A percentile compares a stretch with the other conserved stretches of the same genome.
phyloP scores from a whole-genome alignment of 1,140 invertebrate genomes.

The Hyphantria cunea region DNA sequence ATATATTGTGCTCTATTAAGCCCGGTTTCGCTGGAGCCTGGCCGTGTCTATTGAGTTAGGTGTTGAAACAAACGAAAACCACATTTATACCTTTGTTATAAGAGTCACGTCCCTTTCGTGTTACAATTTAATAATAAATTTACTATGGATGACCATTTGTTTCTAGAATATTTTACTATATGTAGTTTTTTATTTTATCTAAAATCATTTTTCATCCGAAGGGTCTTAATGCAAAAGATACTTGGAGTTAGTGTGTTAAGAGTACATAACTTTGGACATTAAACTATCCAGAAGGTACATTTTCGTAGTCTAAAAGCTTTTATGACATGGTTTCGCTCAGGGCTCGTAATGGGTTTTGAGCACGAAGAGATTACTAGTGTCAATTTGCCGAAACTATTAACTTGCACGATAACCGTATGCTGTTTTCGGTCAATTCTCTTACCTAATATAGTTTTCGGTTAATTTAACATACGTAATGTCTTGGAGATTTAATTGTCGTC shows the following conservation, averaged over 20 bases:
- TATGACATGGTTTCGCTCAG: conserved; percentile 19
- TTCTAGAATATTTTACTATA: conserved; percentile 23
- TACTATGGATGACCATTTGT: conserved; percentile 20
- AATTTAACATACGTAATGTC: too few species aligned
- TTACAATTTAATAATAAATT: conserved; percentile 18
- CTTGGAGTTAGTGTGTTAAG: conserved; percentile 15
- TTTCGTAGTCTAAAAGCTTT: conserved; percentile 7
- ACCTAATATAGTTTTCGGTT: too few species aligned
- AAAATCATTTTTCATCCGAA: conserved; percentile 2
- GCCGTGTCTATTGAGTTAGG: conserved; percentile 5
- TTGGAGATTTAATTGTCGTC: too few species aligned
- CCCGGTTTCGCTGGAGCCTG: conserved; percentile 13
- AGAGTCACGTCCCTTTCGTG: neutral
- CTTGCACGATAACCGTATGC: neutral
- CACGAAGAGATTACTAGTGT: conserved; percentile 4
- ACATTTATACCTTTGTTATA: conserved; percentile 5
- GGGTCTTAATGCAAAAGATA: conserved; percentile 10
- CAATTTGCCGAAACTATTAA: conserved; percentile 21
- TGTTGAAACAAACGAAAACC: conserved; percentile 9
- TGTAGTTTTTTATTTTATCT: conserved; percentile 21
- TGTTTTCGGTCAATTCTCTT: too few species aligned
- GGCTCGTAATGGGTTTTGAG: conserved; percentile 8
- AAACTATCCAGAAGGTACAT: neutral
- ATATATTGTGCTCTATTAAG: conserved; percentile 30
- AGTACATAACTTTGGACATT: conserved; percentile 16